These are phyloP conservation scores for Atrina japonica DNA, from an alignment of 2,888 invertebrate genomes.

Conservation along the genomic window DNA sequence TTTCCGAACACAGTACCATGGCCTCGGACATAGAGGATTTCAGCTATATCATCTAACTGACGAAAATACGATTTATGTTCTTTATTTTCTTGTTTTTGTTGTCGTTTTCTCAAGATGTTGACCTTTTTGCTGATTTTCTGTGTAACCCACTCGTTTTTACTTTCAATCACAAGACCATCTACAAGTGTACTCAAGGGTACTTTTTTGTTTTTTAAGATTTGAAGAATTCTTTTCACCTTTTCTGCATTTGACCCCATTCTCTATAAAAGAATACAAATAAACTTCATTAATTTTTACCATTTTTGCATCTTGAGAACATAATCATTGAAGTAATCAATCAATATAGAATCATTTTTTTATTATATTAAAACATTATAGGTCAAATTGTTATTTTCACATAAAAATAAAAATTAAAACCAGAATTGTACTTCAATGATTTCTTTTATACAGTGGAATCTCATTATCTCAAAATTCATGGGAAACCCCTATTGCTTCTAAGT, in stretches of 20 bases:
- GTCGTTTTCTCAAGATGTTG: constrained; percentile 2
- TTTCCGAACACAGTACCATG: constrained; percentile 8
- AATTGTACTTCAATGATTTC: not conserved
- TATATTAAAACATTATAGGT: too few species aligned
- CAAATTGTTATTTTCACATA: too few species aligned
- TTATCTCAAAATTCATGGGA: too few species aligned
- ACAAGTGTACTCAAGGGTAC: constrained; percentile 10
- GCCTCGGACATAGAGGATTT: constrained; percentile 11
- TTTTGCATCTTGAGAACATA: not conserved
- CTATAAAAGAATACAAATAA: constrained; percentile 3
- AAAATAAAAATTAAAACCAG: too few species aligned
- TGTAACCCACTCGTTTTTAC: constrained; percentile 33
- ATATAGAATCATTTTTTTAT: too few species aligned
- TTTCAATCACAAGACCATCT: constrained; percentile 19
- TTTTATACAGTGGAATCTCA: too few species aligned
- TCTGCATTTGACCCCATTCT: constrained; percentile 16
- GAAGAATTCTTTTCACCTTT: constrained; percentile 16
- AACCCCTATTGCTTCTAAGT: too few species aligned
- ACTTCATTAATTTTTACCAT: not conserved
- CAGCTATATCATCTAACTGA: constrained; percentile 25
- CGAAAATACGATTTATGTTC: constrained; percentile 10
- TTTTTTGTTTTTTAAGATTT: constrained; percentile 14
- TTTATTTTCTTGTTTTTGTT: constrained; percentile 14
- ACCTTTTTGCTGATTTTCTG: constrained; percentile 35
- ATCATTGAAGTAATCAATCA: too few species aligned